Conservation (phyloP, 2,113 vertebrate species). For the Plestiodon gilberti region DNA sequence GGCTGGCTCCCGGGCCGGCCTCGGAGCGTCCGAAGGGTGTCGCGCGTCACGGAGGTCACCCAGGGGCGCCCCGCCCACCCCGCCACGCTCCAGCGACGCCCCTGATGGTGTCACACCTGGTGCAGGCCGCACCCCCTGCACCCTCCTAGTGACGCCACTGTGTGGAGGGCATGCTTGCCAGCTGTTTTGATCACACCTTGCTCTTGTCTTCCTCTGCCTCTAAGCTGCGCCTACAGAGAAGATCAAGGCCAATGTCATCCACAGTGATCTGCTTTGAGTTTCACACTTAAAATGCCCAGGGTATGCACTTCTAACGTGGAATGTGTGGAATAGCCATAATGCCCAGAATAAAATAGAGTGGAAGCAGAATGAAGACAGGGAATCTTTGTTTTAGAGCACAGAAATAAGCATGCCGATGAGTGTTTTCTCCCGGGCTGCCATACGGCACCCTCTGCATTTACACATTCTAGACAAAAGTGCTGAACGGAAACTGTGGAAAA, state of each 20-base stretch:
- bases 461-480: conserved; percentile 21
- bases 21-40: too few relatives aligned
- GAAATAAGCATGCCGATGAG: conserved; percentile 56
- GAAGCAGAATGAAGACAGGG: conserved; percentile 31
- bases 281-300: background rate
- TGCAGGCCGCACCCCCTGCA: too few relatives aligned
- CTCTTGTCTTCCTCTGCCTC: too few relatives aligned
- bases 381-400: conserved; percentile 14
- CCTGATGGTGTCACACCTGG: too few relatives aligned
- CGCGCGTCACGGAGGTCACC: too few relatives aligned
- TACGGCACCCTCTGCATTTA: conserved; percentile 40
- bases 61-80: too few relatives aligned
- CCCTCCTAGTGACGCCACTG: too few relatives aligned
- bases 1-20: too few relatives aligned
- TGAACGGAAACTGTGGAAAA: conserved; percentile 61
- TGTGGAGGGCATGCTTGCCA: too few relatives aligned
- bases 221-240: background rate
- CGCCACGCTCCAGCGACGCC: too few relatives aligned
- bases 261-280: background rate
- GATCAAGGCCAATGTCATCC: background rate
- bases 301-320: too few relatives aligned
- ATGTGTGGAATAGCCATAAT: background rate
- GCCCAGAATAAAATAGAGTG: background rate
- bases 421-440: conserved; percentile 54
- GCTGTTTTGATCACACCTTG: too few relatives aligned